phyloP scores from a whole-genome alignment of 2,888 invertebrate species.

The Melinopterus prodromus region DNA sequence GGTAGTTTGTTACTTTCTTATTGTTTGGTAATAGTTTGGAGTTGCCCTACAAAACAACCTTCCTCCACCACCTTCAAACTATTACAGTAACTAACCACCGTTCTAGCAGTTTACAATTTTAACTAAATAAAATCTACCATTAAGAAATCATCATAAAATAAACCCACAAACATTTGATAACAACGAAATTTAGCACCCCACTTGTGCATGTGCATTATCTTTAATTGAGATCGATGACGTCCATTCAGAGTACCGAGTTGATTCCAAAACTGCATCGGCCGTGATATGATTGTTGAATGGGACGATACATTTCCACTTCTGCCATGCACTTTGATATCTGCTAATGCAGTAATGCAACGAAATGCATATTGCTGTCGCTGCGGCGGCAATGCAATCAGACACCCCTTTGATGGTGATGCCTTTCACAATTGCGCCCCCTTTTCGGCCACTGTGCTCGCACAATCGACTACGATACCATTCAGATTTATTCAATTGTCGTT shows the following conservation, averaged over 20 bases:
- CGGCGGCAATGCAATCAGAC: slow-evolving; percentile 24
- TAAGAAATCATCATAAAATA: background rate
- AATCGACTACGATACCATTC: slow-evolving; percentile 20
- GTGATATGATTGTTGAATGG: slow-evolving; percentile 5
- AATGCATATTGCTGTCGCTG: background rate
- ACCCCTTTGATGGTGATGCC: slow-evolving; percentile 20
- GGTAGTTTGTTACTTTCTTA: no score
- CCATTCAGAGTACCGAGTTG: background rate
- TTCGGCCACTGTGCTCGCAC: background rate
- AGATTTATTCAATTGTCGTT: slow-evolving; percentile 22
- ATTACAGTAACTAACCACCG: no score
- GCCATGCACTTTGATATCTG: slow-evolving; percentile 14
- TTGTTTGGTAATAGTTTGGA: no score
- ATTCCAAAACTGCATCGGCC: slow-evolving; percentile 6
- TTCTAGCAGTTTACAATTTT: no score
- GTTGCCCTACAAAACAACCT: no score
- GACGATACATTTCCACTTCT: slow-evolving; percentile 13
- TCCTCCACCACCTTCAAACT: no score
- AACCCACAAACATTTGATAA: background rate
- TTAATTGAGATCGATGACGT: background rate
- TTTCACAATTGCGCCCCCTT: slow-evolving; percentile 22
- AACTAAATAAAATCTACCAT: background rate
- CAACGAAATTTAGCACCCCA: background rate
- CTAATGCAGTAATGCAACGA: slow-evolving; percentile 14
- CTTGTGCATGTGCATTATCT: slow-evolving; percentile 4